phyloP scores from a whole-genome alignment of 2,888 invertebrate species.

The Laspeyria flexula region DNA sequence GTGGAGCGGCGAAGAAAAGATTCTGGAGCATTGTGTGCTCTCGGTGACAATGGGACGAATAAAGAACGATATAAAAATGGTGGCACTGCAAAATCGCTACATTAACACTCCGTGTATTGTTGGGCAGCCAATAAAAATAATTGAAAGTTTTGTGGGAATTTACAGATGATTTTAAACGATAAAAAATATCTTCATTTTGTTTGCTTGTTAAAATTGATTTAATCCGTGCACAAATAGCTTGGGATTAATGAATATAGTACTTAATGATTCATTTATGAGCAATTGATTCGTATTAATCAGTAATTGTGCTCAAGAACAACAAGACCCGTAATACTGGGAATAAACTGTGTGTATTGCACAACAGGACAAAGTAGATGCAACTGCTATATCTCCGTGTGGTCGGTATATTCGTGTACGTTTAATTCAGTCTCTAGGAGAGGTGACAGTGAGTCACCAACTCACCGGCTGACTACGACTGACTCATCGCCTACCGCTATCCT shows the following conservation, averaged over 20 bases:
- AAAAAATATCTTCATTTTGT: neutral
- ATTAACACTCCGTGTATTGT: slow-evolving; percentile 21
- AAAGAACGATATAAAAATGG: slow-evolving; percentile 28
- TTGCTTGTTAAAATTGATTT: neutral
- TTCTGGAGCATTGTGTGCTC: slow-evolving; percentile 49
- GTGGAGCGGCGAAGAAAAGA: slow-evolving; percentile 53
- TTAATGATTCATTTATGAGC: too few relatives aligned
- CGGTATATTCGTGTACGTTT: slow-evolving; percentile 39
- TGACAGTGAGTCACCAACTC: slow-evolving; percentile 50
- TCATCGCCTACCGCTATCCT: slow-evolving; percentile 16
- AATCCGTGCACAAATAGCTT: too few relatives aligned
- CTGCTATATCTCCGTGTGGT: neutral
- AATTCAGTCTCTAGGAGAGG: slow-evolving; percentile 59
- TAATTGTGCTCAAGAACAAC: neutral
- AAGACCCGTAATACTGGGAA: neutral
- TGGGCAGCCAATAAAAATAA: slow-evolving; percentile 15
- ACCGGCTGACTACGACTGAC: slow-evolving; percentile 17
- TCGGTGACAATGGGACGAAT: slow-evolving; percentile 33
- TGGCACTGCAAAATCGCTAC: slow-evolving; percentile 20
- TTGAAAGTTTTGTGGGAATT: neutral
- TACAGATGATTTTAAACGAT: neutral
- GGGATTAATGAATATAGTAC: too few relatives aligned
- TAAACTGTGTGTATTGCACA: slow-evolving; percentile 2
- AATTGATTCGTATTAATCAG: neutral
- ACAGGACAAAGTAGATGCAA: slow-evolving; percentile 6